Percentiles rank a stretch among this genome's conserved stretches.
phyloP scores from a whole-genome alignment of 2,888 invertebrate species.

The Selenia dentaria region DNA sequence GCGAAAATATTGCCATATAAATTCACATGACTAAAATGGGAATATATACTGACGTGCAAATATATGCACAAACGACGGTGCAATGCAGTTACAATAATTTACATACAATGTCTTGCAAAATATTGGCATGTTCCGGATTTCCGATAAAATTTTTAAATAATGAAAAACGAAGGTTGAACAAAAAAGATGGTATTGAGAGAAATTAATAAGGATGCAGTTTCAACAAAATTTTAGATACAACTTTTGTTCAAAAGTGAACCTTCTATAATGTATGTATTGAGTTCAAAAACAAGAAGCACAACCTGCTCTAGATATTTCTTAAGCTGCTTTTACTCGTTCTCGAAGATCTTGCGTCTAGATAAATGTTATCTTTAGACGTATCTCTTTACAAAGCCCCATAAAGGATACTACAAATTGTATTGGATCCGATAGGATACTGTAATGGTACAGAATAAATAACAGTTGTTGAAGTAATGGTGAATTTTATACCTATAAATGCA shows the following conservation, averaged over 20 bases:
- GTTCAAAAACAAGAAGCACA: background rate
- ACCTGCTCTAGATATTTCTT: slow-evolving; percentile 1
- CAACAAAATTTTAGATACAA: background rate
- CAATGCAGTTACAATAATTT: slow-evolving; percentile 9
- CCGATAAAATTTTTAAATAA: too few relatives aligned
- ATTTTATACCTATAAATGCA: slow-evolving; percentile 3
- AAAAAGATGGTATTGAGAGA: background rate
- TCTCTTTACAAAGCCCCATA: slow-evolving; percentile 26
- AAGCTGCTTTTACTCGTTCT: slow-evolving; percentile 6
- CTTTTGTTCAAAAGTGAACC: background rate
- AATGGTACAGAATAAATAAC: too few relatives aligned
- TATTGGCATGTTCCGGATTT: slow-evolving; percentile 15
- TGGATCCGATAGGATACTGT: slow-evolving; percentile 8
- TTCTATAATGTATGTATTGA: background rate
- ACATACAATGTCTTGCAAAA: slow-evolving; percentile 16
- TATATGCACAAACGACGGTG: background rate
- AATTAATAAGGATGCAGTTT: background rate
- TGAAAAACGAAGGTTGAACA: background rate
- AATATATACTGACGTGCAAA: slow-evolving; percentile 4
- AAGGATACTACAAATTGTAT: slow-evolving; percentile 30
- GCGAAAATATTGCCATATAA: background rate
- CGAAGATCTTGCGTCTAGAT: slow-evolving; percentile 23
- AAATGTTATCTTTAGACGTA: slow-evolving; percentile 37
- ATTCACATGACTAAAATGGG: background rate
- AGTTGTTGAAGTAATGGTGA: background rate